phyloP scores from a whole-genome alignment of 1,140 invertebrate species.

The Bombus pyrosoma region DNA sequence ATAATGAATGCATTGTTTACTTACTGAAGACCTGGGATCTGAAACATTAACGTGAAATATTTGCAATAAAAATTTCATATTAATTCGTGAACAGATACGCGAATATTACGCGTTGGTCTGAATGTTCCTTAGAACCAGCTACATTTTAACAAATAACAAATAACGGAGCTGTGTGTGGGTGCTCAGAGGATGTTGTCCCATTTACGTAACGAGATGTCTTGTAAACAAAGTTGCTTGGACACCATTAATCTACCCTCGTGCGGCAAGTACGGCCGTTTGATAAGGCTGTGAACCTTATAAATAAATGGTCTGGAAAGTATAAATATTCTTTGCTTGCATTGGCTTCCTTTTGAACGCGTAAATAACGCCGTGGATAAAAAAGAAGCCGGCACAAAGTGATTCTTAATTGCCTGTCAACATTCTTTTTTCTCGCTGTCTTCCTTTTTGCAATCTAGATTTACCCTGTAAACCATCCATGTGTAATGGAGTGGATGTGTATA shows the following conservation, averaged over 20 bases:
- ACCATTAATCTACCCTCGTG: background rate
- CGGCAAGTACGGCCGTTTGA: background rate
- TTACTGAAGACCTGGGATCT: too few relatives aligned
- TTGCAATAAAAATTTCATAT: too few relatives aligned
- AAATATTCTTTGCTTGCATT: constrained; percentile 11
- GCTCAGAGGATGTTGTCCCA: constrained; percentile 28
- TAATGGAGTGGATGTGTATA: background rate
- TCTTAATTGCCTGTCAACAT: constrained; percentile 18
- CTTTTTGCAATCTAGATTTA: background rate
- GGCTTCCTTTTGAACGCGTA: constrained; percentile 18
- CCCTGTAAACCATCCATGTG: background rate
- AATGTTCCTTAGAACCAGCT: background rate
- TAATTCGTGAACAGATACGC: background rate
- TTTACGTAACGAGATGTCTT: constrained; percentile 35
- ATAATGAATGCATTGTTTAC: too few relatives aligned
- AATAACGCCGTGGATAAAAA: constrained; percentile 5
- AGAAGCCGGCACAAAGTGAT: constrained; percentile 19
- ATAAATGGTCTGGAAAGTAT: constrained; percentile 32
- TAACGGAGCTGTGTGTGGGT: background rate
- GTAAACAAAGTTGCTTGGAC: constrained; percentile 34
- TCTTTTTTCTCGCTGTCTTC: background rate
- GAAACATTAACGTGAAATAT: too few relatives aligned
- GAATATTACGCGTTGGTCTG: background rate
- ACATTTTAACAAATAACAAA: background rate
- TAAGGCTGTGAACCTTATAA: constrained; percentile 20